Evolutionary conservation across 1,140 invertebrate genomes (phyloP).

Genomic region (Atta cephalotes): DNA sequence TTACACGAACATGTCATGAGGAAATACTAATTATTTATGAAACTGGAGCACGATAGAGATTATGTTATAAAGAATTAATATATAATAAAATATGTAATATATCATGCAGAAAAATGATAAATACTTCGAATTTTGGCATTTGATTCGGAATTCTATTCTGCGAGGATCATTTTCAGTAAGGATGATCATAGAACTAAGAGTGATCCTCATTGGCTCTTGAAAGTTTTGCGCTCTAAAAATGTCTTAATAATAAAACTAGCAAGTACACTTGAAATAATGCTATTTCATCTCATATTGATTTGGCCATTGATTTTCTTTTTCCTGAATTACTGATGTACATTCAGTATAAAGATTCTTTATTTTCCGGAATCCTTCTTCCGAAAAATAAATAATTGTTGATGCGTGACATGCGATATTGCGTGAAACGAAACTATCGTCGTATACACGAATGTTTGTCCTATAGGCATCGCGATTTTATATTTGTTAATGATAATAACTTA

Average conservation of each 20-base stretch:
- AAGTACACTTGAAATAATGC: neutral
- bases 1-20: neutral
- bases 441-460: neutral
- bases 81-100: neutral
- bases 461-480: conserved; percentile 34
- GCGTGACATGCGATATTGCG: conserved; percentile 33
- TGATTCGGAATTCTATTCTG: neutral
- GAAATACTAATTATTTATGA: neutral
- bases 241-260: conserved; percentile 49
- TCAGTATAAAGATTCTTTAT: neutral
- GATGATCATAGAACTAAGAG: neutral
- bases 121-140: neutral
- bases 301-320: conserved; percentile 18
- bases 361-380: neutral
- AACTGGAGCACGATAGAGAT: conserved; percentile 7
- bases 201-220: neutral
- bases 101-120: neutral
- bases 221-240: conserved; percentile 34
- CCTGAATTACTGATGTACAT: conserved; percentile 18
- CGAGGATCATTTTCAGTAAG: neutral
- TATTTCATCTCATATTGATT: conserved; percentile 14
- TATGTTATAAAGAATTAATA: conserved; percentile 13
- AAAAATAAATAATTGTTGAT: neutral
- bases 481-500: conserved; percentile 46
- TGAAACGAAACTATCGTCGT: conserved; percentile 27